Conservation (phyloP, 1,140 invertebrate species). For the Euschistus heros region DNA sequence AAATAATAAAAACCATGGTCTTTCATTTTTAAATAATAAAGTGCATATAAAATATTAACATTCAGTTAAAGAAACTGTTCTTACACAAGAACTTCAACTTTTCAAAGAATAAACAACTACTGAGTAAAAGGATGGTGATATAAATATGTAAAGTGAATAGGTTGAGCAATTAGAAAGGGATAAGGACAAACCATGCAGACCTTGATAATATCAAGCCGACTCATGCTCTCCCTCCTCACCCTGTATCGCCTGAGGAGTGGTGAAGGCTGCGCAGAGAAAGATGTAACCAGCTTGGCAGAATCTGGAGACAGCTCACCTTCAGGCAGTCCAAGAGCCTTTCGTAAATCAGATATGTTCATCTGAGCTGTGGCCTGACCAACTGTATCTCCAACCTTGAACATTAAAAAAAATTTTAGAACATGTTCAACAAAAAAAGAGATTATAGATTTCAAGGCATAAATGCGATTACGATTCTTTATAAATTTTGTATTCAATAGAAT, state of each 20-base stretch:
- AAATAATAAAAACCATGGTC: too few species aligned
- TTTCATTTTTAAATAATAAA: too few species aligned
- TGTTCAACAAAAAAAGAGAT: neutral
- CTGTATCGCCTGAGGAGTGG: conserved; percentile 43
- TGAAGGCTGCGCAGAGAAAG: conserved; percentile 30
- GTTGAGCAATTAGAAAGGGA: neutral
- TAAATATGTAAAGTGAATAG: too few species aligned
- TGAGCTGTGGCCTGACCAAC: conserved; percentile 85
- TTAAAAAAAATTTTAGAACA: neutral
- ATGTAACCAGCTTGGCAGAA: conserved; percentile 31
- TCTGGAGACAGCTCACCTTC: conserved; percentile 34
- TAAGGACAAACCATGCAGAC: conserved; percentile 36
- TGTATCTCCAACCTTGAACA: conserved; percentile 64
- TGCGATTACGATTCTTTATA: neutral
- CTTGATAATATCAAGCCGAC: conserved; percentile 89
- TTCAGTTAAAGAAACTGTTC: too few species aligned
- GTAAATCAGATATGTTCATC: conserved; percentile 82
- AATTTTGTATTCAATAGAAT: too few species aligned
- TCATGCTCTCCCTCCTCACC: conserved; percentile 85
- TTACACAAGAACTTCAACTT: too few species aligned
- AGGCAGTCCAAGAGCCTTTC: conserved; percentile 69
- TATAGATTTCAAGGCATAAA: neutral
- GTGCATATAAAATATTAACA: too few species aligned
- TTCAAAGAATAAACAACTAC: too few species aligned
- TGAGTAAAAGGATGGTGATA: too few species aligned